Percentiles rank a stretch among this genome's conserved stretches.
These are phyloP conservation scores for Lasioglossum zephyrum DNA, from an alignment of 2,888 invertebrate species.

Conservation along the genomic window DNA sequence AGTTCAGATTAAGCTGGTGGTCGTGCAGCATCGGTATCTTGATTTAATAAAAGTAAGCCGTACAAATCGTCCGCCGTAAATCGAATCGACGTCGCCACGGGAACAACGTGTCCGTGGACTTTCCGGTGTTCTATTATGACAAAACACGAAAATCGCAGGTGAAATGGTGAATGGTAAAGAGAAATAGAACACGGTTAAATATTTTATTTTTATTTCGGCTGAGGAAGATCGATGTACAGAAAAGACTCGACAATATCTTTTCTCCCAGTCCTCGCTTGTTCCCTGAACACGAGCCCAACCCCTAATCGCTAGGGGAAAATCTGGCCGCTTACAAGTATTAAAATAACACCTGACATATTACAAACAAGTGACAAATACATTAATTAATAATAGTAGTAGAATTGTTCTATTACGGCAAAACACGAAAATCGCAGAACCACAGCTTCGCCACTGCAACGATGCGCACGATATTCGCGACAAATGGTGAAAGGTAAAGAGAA, in stretches of 20 bases:
- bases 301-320: slow-evolving; percentile 20
- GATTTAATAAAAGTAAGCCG: slow-evolving; percentile 64
- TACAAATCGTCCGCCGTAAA: slow-evolving; percentile 56
- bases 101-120: background rate
- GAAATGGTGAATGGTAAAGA: background rate
- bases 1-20: slow-evolving; percentile 54
- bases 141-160: too few relatives aligned
- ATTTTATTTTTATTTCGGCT: slow-evolving; percentile 2
- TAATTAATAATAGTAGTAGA: slow-evolving; percentile 45
- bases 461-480: background rate
- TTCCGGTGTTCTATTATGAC: background rate
- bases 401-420: background rate
- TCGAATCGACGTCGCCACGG: slow-evolving; percentile 48
- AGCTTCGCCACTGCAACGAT: background rate
- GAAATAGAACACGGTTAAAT: background rate
- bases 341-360: slow-evolving; percentile 47
- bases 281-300: background rate
- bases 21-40: slow-evolving; percentile 57
- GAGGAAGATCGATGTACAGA: slow-evolving; percentile 1
- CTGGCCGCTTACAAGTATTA: slow-evolving; percentile 49
- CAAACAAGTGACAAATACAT: slow-evolving; percentile 69
- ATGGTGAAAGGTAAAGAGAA: background rate
- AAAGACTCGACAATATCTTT: background rate
- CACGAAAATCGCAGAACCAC: background rate
- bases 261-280: slow-evolving; percentile 32